Conservation (phyloP, 2,888 invertebrate species). For the Drymonia ruficornis region DNA sequence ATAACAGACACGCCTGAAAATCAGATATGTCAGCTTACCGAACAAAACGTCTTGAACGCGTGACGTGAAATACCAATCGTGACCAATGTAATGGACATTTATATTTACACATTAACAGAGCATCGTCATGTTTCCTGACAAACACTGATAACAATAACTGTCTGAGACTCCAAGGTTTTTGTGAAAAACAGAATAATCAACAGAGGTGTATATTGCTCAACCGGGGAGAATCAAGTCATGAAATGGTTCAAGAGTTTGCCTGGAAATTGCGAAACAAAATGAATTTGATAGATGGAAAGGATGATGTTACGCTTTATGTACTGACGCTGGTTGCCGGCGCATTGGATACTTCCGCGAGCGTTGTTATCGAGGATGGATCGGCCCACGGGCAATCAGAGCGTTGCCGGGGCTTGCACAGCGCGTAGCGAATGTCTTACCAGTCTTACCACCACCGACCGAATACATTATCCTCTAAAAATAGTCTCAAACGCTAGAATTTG, state of each 20-base stretch:
- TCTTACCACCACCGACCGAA: constrained; percentile 27
- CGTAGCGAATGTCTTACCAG: constrained; percentile 42
- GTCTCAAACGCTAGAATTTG: constrained; percentile 19
- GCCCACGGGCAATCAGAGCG: constrained; percentile 55
- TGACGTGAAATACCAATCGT: constrained; percentile 59
- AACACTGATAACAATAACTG: constrained; percentile 34
- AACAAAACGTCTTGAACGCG: constrained; percentile 59
- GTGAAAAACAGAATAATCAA: neutral
- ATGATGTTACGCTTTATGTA: constrained; percentile 38
- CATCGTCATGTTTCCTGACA: constrained; percentile 49
- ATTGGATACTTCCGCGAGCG: constrained; percentile 48
- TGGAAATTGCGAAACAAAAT: constrained; percentile 36
- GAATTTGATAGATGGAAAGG: constrained; percentile 36
- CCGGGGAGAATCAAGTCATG: constrained; percentile 7
- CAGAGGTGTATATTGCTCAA: neutral
- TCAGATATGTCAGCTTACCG: constrained; percentile 54
- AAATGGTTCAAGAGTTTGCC: constrained; percentile 24
- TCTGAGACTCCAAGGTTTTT: constrained; percentile 23
- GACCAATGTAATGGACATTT: constrained; percentile 47
- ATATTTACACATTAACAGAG: constrained; percentile 44
- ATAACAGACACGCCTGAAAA: constrained; percentile 67
- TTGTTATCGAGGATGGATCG: constrained; percentile 50
- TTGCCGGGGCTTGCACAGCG: constrained; percentile 39
- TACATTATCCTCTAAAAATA: constrained; percentile 31
- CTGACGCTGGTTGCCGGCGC: constrained; percentile 29